Evolutionary conservation across 2,888 invertebrate genomes (phyloP), one percentile per base, ranked within the genome.

Genomic region (Eubasilissa splendida): DNA sequence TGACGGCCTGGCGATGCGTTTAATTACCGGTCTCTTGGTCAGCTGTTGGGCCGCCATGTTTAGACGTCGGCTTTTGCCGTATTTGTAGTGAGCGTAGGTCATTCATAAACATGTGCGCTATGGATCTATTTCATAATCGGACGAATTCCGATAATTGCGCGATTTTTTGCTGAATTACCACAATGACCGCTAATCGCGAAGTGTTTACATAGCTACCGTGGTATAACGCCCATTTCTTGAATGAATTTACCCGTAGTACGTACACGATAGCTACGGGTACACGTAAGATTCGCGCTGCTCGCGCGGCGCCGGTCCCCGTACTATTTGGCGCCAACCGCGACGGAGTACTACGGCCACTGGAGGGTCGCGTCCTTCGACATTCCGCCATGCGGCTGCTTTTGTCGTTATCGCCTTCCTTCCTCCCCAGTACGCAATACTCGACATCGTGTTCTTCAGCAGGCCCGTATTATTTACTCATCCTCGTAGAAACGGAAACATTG

Each of bases 1-100:
- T 74, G 77, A 60, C 63, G 68, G 56, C 59, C 58, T 68, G 73
- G 76, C 68, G 80, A 80, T 77, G 80, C 76, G 82, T 82, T 79
- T 82, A 70, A 82, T 82, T 82, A 75, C 82, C 82, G 82, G 82
- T 75, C 82, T 79, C 77, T 82, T 89, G 90, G 90, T 91, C 90
- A 91, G 90, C 90, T 91, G 90, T 91, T 91, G 88, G 87, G 87
- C 90, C 89, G 90, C 90, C 90, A 91, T 91, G 90, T 91, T 91
- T 90, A 74, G 78, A 76, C 73, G 78, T 81, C 81, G 81, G 81
- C 81, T 66, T 77, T 78, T 75, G 80, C 74, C 80, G 81, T 81
- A 81, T 78, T 75, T 76, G 74, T 78, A 75, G 78, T 77, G 81
- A 81, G 65, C 71, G 81, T 81, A 77, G 74, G 77, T 78, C 80